Evolutionary conservation across 2,113 vertebrate genomes (phyloP).

Genomic region (Paraplagusia blochii): DNA sequence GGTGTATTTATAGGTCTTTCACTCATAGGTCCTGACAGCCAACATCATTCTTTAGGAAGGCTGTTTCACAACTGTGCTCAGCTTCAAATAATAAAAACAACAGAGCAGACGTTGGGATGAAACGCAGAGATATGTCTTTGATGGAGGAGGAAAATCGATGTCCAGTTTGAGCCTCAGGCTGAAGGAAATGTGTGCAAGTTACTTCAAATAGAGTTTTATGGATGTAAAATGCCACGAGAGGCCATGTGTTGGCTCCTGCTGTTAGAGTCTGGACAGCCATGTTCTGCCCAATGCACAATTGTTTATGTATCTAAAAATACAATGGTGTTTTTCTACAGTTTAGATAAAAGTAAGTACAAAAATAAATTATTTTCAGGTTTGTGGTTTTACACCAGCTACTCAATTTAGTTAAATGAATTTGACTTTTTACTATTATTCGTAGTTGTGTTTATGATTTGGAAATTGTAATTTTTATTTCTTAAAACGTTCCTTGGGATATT

Average conservation of each 20-base stretch:
- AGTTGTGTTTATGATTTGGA: no score
- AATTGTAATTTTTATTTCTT: no score
- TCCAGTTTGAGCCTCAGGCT: constrained; percentile 36
- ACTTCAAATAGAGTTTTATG: constrained; percentile 57
- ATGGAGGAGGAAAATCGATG: constrained; percentile 59
- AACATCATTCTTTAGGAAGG: constrained; percentile 35
- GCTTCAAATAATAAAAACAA: constrained; percentile 25
- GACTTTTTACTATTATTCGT: no score
- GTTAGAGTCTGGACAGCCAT: constrained; percentile 5
- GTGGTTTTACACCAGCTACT: no score
- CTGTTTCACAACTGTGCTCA: constrained; percentile 24
- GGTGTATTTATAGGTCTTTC: constrained; percentile 23
- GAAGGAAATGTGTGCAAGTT: constrained; percentile 54
- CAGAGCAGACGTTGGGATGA: constrained; percentile 51
- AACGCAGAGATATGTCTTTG: constrained; percentile 55
- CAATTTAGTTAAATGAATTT: no score
- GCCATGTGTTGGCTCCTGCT: not conserved
- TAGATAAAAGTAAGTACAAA: no score
- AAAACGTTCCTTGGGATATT: no score
- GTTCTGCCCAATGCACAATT: constrained; percentile 8
- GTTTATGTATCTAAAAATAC: no score
- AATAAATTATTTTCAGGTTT: no score
- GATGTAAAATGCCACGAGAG: constrained; percentile 38
- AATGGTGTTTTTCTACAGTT: no score
- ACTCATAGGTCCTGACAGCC: constrained; percentile 40